Evolutionary conservation across 2,888 invertebrate genomes (phyloP).

Genomic region (Andrena fulva): DNA sequence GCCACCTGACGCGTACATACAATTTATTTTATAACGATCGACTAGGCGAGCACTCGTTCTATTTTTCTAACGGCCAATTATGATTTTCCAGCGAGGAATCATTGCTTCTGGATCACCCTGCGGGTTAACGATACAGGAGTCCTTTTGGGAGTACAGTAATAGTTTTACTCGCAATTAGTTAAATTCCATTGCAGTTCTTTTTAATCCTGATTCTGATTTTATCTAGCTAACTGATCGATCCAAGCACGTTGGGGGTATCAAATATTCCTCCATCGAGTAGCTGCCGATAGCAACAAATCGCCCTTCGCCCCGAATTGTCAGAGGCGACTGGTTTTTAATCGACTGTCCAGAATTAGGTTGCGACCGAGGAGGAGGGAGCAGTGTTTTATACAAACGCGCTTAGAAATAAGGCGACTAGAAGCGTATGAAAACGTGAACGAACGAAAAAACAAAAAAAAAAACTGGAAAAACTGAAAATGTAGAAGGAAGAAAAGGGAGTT

Average conservation of each 20-base stretch:
- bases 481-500: conserved; percentile 1
- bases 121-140: neutral
- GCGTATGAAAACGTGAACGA: neutral
- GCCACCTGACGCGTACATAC: conserved; percentile 1
- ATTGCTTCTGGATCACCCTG: conserved; percentile 20
- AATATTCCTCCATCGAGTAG: no score
- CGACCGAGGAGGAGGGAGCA: neutral
- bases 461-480: conserved; percentile 22
- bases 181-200: neutral
- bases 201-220: neutral
- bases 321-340: conserved; percentile 4
- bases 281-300: neutral
- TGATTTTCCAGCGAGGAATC: conserved; percentile 3
- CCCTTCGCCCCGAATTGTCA: neutral
- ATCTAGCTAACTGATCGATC: neutral
- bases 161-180: neutral
- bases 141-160: neutral
- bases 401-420: neutral
- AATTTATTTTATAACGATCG: conserved; percentile 24
- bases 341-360: conserved; percentile 2
- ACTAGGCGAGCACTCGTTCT: conserved; percentile 22
- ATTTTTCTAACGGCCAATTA: conserved; percentile 37
- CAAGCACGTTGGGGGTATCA: no score
- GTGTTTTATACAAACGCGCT: conserved; percentile 20
- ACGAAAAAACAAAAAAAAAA: conserved; percentile 45